Percentiles rank a stretch among this genome's conserved stretches.
Evolutionary conservation across 2,797 vertebrate species (phyloP).

Genomic region (Gallirallus australis): DNA sequence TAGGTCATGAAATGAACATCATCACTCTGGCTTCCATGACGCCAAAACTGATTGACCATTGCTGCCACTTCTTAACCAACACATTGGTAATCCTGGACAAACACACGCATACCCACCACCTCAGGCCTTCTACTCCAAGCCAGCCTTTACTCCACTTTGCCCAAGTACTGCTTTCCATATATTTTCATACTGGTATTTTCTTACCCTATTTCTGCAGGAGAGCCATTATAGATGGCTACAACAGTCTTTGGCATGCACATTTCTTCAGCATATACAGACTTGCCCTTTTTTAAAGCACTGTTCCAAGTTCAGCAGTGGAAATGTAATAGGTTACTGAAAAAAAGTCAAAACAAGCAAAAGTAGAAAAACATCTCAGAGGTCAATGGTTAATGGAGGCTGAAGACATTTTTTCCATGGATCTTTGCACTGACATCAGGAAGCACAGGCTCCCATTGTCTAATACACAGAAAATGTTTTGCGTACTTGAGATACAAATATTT

Average conservation of each 20-base stretch:
- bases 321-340: constrained; percentile 15
- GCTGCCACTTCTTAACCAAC: background rate
- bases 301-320: constrained; percentile 8
- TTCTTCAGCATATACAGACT: background rate
- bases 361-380: background rate
- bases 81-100: background rate
- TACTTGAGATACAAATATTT: constrained; percentile 20
- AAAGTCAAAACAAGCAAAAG: background rate
- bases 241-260: background rate
- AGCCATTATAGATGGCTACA: background rate
- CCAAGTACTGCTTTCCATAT: background rate
- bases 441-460: constrained; percentile 2
- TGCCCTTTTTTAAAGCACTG: background rate
- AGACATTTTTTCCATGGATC: constrained; percentile 15
- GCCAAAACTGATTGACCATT: background rate
- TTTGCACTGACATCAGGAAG: constrained; percentile 16
- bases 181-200: background rate
- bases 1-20: background rate
- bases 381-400: constrained; percentile 20
- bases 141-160: background rate
- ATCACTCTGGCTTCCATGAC: background rate
- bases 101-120: background rate
- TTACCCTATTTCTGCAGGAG: background rate
- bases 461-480: constrained; percentile 22
- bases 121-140: background rate